These are phyloP conservation scores for Capreolus pygargus DNA, from an alignment of 2,113 vertebrate species.

Conservation along the genomic window DNA sequence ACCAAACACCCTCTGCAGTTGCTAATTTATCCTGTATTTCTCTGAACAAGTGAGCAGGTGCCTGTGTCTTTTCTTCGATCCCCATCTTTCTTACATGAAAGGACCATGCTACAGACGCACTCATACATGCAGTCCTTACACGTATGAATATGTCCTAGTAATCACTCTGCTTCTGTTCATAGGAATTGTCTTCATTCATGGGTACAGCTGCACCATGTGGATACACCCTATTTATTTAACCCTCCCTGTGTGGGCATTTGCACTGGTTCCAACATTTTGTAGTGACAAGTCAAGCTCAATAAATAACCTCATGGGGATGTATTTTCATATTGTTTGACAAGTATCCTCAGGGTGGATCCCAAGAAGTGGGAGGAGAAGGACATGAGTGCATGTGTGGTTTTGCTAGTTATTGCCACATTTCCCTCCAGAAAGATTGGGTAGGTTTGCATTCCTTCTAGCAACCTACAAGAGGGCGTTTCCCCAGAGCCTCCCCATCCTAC, in stretches of 20 bases:
- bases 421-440: neutral
- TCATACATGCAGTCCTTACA: neutral
- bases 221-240: neutral
- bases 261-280: neutral
- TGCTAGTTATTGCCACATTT: neutral
- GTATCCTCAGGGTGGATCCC: neutral
- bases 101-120: neutral
- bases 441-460: neutral
- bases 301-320: neutral
- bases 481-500: neutral
- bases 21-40: neutral
- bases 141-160: fast-evolving
- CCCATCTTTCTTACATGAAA: neutral
- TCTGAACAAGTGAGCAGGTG: neutral
- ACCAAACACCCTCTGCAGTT: neutral
- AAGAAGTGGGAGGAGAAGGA: neutral
- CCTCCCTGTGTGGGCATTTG: neutral
- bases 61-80: neutral
- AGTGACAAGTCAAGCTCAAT: neutral
- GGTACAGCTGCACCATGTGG: neutral
- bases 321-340: neutral
- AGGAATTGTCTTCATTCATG: neutral
- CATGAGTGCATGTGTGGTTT: too few species aligned
- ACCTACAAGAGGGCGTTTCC: neutral
- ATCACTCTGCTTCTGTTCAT: neutral